These are phyloP conservation scores for Cremastinae sp. DNA, from an alignment of 2,888 invertebrate species.

Conservation along the genomic window DNA sequence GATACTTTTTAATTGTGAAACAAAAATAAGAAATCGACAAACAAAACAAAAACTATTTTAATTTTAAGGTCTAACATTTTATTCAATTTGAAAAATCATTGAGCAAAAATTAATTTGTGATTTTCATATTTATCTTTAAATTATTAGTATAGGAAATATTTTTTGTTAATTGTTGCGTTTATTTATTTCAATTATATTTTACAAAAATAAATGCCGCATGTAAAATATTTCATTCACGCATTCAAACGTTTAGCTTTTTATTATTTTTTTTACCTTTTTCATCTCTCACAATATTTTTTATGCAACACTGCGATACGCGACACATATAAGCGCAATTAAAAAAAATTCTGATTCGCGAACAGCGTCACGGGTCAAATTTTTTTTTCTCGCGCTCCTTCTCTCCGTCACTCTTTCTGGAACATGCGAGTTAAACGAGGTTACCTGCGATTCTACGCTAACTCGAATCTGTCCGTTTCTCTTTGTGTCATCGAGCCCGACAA, in stretches of 20 bases:
- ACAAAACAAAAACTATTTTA: background rate
- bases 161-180: too few relatives aligned
- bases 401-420: background rate
- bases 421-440: conserved; percentile 1
- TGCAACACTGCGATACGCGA: background rate
- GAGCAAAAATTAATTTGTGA: background rate
- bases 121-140: too few relatives aligned
- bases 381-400: background rate
- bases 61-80: background rate
- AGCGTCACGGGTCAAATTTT: background rate
- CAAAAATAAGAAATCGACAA: conserved; percentile 15
- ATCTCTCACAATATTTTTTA: background rate
- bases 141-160: too few relatives aligned
- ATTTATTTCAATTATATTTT: too few relatives aligned
- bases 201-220: too few relatives aligned
- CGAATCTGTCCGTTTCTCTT: conserved; percentile 7
- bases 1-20: conserved; percentile 17
- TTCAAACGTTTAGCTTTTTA: background rate
- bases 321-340: background rate
- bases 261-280: background rate
- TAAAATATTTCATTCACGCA: too few relatives aligned
- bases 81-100: background rate
- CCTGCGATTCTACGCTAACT: conserved; percentile 29
- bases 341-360: background rate
- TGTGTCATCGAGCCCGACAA: conserved; percentile 34